A percentile compares a stretch with the other conserved stretches of the same genome.
Conservation (phyloP, 2,797 vertebrate species). For the Sebastes jordani region DNA sequence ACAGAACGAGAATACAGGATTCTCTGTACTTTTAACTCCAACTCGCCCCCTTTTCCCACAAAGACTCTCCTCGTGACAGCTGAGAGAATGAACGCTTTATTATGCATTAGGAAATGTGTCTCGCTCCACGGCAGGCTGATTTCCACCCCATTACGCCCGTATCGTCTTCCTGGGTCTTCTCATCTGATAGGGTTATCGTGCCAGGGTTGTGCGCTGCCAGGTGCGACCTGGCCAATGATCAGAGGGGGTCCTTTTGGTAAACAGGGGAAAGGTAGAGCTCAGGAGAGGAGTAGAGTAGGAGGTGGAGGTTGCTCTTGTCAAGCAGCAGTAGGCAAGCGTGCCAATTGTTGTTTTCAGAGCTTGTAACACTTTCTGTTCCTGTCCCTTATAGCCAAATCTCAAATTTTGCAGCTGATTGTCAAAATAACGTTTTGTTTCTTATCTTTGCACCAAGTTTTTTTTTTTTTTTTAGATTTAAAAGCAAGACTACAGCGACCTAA, state of each 20-base stretch:
- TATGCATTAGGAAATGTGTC: constrained; percentile 67
- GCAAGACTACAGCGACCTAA: background rate
- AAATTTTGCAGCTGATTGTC: background rate
- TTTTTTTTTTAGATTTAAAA: background rate
- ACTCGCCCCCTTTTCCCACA: constrained; percentile 38
- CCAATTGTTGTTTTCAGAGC: constrained; percentile 32
- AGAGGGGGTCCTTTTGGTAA: constrained; percentile 46
- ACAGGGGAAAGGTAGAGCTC: constrained; percentile 48
- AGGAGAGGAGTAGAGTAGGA: constrained; percentile 40
- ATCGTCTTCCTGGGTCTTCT: constrained; percentile 68
- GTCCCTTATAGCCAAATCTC: background rate
- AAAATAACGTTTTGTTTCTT: background rate
- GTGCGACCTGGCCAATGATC: constrained; percentile 52
- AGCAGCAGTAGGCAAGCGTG: constrained; percentile 7
- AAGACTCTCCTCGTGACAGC: constrained; percentile 64
- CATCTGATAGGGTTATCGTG: constrained; percentile 61
- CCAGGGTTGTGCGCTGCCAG: constrained; percentile 51
- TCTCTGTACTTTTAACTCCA: constrained; percentile 66
- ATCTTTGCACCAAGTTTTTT: background rate
- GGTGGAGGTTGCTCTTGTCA: constrained; percentile 40
- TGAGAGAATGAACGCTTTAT: constrained; percentile 70
- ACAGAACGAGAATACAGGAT: constrained; percentile 65
- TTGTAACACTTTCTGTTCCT: background rate
- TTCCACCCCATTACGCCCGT: constrained; percentile 69
- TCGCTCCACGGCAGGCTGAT: constrained; percentile 52